Evolutionary conservation across 1,140 invertebrate genomes (phyloP), one percentile per base, ranked within the genome.

Genomic region (Brachionus asplanchnoidis): DNA sequence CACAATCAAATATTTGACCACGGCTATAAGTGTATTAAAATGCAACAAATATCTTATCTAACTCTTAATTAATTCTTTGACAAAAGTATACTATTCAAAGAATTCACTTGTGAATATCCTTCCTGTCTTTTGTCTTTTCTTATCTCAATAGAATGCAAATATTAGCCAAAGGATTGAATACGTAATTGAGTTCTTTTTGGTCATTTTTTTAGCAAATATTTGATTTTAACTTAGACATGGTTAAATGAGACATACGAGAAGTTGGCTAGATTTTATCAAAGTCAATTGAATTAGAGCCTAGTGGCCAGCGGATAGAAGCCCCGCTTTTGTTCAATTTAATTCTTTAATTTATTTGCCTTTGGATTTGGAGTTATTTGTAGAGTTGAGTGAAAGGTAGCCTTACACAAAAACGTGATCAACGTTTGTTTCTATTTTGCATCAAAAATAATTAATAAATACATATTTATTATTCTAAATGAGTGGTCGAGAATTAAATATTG

Each of bases 81-180:
- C 68, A 73, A 73, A 40, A 73, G 40, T 42, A 77, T 46, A 50
- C 42, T 26, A 26, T 46, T 23, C 26, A 26, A 77, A 77, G 46
- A 50, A 77, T 77, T 50, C 73, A 77, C 73, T 77, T 77, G 73
- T 77, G 73, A 1, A 77, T 77, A 50, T 77, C 73, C 73, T 77
- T 77, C 44, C 44, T 77, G 42, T 77, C 44, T 77, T 46, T 26
- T 46, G 53, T 60, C 12, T 7, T 36, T 40, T 68, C 32, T 40
- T 68, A 32, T 40, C 32, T 68, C n/a, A 42, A 42, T 42, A 75
- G 17, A 40, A 20, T 42, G 17, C 46, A 77, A 77, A 77, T 77
- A 77, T 77, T 77, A 50, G 42, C 20, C 44, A 77, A 50, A 50
- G 73, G 73, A 77, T 77, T 73, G 32, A 20, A 73, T 73, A 73